Percentiles rank a stretch among this genome's conserved stretches.
phyloP scores from a whole-genome alignment of 30 jellyfish, hydroid and myxozoan species.

The Catostylus mosaicus region DNA sequence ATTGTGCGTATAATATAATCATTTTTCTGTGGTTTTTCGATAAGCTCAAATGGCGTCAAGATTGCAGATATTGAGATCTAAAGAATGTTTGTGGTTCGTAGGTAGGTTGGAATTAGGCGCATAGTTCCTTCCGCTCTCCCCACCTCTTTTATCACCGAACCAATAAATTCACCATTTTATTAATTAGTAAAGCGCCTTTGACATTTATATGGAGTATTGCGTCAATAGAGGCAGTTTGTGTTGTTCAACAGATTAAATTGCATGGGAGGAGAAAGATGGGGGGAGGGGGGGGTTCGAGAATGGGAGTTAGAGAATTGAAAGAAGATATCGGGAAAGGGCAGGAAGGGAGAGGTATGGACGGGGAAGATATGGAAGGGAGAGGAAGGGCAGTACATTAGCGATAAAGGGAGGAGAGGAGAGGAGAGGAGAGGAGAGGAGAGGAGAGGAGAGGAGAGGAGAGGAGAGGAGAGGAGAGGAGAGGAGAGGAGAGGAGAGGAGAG shows the following conservation, averaged over 20 bases:
- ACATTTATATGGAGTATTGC: background rate
- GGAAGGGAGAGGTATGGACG: background rate
- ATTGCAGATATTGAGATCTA: background rate
- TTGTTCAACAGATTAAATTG: no score
- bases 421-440: background rate
- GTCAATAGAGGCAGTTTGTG: background rate
- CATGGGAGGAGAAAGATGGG: no score
- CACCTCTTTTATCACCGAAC: constrained; percentile 17
- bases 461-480: background rate
- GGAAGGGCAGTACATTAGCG: no score
- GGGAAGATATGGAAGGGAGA: background rate
- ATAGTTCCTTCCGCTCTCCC: constrained; percentile 52
- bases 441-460: background rate
- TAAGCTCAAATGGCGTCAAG: constrained; percentile 42
- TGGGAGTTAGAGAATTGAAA: no score
- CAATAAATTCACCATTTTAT: background rate
- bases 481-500: background rate
- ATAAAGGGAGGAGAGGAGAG: background rate
- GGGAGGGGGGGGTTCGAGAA: no score
- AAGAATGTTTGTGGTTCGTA: constrained; percentile 26
- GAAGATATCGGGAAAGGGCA: no score
- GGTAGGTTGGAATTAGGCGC: constrained; percentile 39
- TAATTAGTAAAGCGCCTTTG: background rate
- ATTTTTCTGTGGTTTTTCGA: background rate
- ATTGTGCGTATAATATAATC: background rate